A percentile compares a stretch with the other conserved stretches of the same genome.
These are phyloP conservation scores for Silurus asotus DNA, from an alignment of 2,113 vertebrate species.

Conservation along the genomic window DNA sequence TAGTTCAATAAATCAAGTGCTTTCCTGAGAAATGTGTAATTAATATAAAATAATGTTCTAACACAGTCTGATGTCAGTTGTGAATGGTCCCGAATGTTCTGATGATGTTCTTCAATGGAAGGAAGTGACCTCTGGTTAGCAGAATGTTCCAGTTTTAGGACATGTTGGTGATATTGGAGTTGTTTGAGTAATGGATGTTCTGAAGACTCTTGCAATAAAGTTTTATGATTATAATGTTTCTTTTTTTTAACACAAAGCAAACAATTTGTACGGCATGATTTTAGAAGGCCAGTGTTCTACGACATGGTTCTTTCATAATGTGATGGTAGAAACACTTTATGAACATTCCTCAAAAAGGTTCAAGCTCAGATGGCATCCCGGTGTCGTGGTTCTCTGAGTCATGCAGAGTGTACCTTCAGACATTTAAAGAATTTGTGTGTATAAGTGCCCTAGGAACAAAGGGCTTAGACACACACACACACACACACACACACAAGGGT, in stretches of 20 bases:
- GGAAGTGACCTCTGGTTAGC: not conserved
- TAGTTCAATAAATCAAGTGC: too few relatives aligned
- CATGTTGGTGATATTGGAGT: too few relatives aligned
- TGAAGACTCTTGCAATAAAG: not conserved
- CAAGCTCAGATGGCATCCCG: not conserved
- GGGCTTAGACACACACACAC: not conserved
- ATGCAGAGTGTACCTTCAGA: not conserved
- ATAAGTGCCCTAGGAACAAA: not conserved
- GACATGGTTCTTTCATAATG: not conserved
- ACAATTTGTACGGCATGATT: not conserved
- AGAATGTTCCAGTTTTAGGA: too few relatives aligned
- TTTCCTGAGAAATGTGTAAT: too few relatives aligned
- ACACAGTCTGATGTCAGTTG: too few relatives aligned
- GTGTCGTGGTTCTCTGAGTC: not conserved
- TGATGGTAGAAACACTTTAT: not conserved
- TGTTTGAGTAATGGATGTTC: not conserved
- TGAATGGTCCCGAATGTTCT: not conserved
- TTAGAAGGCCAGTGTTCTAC: not conserved
- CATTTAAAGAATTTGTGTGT: not conserved
- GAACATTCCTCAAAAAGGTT: not conserved
- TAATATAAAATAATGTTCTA: too few relatives aligned
- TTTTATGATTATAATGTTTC: not conserved
- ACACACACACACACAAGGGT: not conserved
- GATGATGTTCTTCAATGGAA: not conserved
- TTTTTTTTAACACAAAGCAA: not conserved